Conservation (phyloP, 2,113 vertebrate species). For the Cairina moschata region DNA sequence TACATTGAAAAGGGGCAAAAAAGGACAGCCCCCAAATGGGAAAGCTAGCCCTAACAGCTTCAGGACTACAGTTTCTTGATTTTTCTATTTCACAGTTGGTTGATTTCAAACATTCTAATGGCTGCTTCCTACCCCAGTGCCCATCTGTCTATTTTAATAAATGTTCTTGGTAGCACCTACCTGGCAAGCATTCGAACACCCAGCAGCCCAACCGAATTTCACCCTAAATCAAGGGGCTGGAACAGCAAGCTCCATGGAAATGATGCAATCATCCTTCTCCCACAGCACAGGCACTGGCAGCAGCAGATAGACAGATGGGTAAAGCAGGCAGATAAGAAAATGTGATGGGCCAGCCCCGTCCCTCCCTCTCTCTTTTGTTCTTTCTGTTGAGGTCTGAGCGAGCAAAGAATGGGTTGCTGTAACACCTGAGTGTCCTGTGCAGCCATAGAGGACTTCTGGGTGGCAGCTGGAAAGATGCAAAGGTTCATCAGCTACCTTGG, state of each 20-base stretch:
- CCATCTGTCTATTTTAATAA: conserved; percentile 67
- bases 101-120: conserved; percentile 70
- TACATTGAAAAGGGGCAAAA: not conserved
- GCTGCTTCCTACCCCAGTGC: conserved; percentile 41
- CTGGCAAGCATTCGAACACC: not conserved
- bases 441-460: not conserved
- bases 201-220: conserved; percentile 36
- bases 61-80: conserved; percentile 60
- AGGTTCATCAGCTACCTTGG: conserved; percentile 11
- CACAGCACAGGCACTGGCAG: conserved; percentile 38
- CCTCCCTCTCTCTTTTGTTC: not conserved
- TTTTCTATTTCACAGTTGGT: conserved; percentile 76
- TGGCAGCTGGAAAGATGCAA: not conserved
- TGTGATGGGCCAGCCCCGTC: not conserved
- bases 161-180: conserved; percentile 64
- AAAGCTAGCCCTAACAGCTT: conserved; percentile 35
- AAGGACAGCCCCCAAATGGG: not conserved
- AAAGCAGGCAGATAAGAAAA: conserved; percentile 8
- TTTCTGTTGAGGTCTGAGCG: not conserved
- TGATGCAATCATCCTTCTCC: conserved; percentile 23
- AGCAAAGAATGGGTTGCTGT: not conserved
- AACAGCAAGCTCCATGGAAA: not conserved
- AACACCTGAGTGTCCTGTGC: not conserved
- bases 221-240: conserved; percentile 14
- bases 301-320: conserved; percentile 34